Evolutionary conservation across 1,140 invertebrate genomes (phyloP), one percentile per base, ranked within the genome.

Genomic region (Laupala kohalensis): DNA sequence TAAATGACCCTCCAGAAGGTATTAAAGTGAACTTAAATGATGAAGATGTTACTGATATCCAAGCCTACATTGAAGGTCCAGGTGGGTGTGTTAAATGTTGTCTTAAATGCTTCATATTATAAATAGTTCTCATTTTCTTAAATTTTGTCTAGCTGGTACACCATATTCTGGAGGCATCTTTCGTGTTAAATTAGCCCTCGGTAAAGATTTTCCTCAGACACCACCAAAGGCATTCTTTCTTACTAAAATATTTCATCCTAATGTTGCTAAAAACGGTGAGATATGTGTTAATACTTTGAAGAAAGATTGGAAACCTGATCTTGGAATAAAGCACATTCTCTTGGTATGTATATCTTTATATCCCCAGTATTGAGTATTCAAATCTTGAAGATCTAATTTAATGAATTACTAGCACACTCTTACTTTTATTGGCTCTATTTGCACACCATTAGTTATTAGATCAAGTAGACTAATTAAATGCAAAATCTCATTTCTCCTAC

Each of bases 261-360:
- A 98, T 86, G 95, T 98, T 76, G 91, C 95, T 13, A 86, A 87
- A 76, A 94, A 92, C 84, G 96, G 96, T 62, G 95, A 97, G 83
- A 97, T 98, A 79, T 98, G 96, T 84, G 96, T 98, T 0, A 97
- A 98, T 83, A 97, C 96, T 70, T 84, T 98, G 69, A 96, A 97
- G 82, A 96, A 94, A 83, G 94, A 98, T 84, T 98, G 96, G 96
- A 95, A 95, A 81, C 88, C 94, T 73, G 93, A 97, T 85, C 87
- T 97, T 77, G 96, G 96, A 80, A 92, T 98, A 71, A 95, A 95
- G 87, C 95, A 98, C 82, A 93, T 97, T 82, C 85, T 98, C 79
- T 81, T 97, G 79, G 93, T 93, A 81, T 84, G 82, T 83, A 72
- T 27, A 68, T 25, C n/a, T n/a, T 13, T 26, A 13, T 13, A 26